phyloP scores from a whole-genome alignment of 2,797 vertebrate genomes.

The Chromobotia macracanthus region DNA sequence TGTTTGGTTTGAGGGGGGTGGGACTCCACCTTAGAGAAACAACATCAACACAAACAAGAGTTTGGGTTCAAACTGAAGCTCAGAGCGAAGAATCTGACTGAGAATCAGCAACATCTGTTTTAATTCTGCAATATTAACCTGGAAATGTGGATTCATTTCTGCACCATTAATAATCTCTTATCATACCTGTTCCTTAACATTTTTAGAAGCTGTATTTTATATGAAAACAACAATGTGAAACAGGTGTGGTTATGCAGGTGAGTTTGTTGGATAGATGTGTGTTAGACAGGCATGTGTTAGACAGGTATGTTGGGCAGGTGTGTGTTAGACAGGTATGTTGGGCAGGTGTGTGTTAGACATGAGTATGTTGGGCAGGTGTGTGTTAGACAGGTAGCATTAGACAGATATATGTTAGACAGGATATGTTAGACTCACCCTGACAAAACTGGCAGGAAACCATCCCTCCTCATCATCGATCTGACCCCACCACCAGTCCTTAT shows the following conservation, averaged over 20 bases:
- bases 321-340: too few relatives aligned
- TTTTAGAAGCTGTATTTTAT: background rate
- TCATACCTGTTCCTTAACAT: background rate
- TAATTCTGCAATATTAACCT: background rate
- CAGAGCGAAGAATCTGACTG: constrained; percentile 30
- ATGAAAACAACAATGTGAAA: too few relatives aligned
- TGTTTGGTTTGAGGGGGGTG: constrained; percentile 86
- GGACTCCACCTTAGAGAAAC: constrained; percentile 83
- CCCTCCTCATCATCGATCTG: constrained; percentile 98
- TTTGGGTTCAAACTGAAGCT: constrained; percentile 46
- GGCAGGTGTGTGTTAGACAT: constrained; percentile 11
- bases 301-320: background rate
- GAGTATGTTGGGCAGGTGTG: constrained; percentile 28
- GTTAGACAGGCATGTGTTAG: constrained; percentile 31
- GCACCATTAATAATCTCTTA: background rate
- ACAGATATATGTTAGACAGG: background rate
- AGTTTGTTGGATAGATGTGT: background rate
- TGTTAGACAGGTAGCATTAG: constrained; percentile 26
- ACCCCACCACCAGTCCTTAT: constrained; percentile 99
- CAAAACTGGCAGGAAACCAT: constrained; percentile 99
- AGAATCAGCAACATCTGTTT: background rate
- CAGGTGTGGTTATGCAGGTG: too few relatives aligned
- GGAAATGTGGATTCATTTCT: background rate
- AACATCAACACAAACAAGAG: constrained; percentile 55
- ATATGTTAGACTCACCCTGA: constrained; percentile 86